A percentile compares a stretch with the other conserved stretches of the same genome.
phyloP scores from a whole-genome alignment of 2,113 vertebrate genomes.

The Apaloderma vittatum region DNA sequence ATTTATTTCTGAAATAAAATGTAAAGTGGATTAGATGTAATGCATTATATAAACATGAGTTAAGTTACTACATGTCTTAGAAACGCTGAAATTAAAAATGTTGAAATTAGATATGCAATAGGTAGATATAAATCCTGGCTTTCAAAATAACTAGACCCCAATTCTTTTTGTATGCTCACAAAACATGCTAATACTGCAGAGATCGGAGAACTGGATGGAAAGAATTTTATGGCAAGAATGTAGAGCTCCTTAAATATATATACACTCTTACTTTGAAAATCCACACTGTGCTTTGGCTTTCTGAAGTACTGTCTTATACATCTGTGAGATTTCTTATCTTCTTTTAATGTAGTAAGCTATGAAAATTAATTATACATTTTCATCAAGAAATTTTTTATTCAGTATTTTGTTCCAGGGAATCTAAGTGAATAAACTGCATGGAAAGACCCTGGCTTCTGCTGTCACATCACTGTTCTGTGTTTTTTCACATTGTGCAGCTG shows the following conservation, averaged over 20 bases:
- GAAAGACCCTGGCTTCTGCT: neutral
- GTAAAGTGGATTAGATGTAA: neutral
- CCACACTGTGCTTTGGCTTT: neutral
- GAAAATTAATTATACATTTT: neutral
- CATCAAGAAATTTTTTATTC: neutral
- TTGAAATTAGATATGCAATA: neutral
- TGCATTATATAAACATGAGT: neutral
- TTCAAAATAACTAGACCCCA: neutral
- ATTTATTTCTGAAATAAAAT: neutral
- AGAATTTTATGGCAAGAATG: neutral
- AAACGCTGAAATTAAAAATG: neutral
- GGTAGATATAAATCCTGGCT: neutral
- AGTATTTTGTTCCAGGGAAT: neutral
- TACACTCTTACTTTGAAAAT: neutral
- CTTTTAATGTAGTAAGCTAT: neutral
- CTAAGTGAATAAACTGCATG: neutral
- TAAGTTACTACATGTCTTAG: neutral
- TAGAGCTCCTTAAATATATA: neutral
- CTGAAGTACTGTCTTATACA: neutral
- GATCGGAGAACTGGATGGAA: neutral
- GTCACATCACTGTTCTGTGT: neutral
- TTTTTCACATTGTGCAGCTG: neutral
- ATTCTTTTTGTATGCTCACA: neutral
- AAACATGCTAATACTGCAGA: neutral
- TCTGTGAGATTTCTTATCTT: neutral